phyloP scores from a whole-genome alignment of 2,113 vertebrate species.

The Microtus montanus region DNA sequence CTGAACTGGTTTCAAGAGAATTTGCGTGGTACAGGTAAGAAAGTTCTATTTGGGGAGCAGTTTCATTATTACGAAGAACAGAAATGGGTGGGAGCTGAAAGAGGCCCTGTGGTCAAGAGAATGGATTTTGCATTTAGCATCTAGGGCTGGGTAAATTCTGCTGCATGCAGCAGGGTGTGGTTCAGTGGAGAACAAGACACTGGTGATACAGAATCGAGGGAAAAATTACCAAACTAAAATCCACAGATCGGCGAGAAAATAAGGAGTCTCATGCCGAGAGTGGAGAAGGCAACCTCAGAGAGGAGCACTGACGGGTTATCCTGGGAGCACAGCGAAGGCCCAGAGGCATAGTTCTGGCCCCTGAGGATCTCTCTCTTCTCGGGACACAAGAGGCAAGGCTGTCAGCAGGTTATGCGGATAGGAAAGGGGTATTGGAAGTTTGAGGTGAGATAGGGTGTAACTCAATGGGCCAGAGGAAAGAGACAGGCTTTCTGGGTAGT shows the following conservation, averaged over 20 bases:
- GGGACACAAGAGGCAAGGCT: neutral
- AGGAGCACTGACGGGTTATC: neutral
- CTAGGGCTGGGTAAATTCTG: slow-evolving; percentile 3
- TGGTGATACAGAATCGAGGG: neutral
- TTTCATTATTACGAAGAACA: neutral
- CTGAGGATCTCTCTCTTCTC: neutral
- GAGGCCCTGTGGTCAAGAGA: neutral
- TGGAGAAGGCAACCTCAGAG: neutral
- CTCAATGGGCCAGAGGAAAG: neutral
- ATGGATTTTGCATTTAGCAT: slow-evolving; percentile 24
- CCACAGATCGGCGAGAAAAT: neutral
- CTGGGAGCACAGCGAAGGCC: neutral
- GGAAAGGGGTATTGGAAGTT: neutral
- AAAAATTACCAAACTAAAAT: neutral
- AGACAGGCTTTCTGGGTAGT: neutral
- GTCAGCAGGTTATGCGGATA: neutral
- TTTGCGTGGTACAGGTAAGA: neutral
- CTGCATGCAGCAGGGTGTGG: neutral
- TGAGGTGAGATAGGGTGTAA: neutral
- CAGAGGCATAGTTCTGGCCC: neutral
- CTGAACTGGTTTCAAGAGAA: slow-evolving; percentile 39
- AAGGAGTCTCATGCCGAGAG: neutral
- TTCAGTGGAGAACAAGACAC: neutral
- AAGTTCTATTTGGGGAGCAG: neutral
- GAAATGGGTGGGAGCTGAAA: neutral